Evolutionary conservation across 2,113 vertebrate genomes (phyloP), one percentile per base, ranked within the genome.

Genomic region (Meleagris gallopavo): DNA sequence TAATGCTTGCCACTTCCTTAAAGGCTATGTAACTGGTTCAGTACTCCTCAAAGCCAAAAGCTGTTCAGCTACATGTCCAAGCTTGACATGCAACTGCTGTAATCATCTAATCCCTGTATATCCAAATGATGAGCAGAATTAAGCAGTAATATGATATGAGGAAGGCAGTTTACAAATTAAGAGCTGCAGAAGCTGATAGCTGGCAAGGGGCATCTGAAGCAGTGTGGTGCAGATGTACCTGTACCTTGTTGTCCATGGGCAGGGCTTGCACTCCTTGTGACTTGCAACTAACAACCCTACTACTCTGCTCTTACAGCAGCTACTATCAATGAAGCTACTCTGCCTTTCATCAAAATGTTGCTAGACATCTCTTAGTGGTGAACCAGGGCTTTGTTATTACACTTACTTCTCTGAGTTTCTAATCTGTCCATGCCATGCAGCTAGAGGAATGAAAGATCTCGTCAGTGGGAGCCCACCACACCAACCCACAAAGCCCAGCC

Each of bases 51-150:
- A 14, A 88, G 40, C 17, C 41, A 64, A 7, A 83, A 69, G 41
- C 10, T 29, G 5, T 32, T 41, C 41, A 25, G 25, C 22, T 13
- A 4, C 15, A 4, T 3, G 2, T 48, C 62, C 2, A 1, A 61
- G 64, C 58, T 3, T 55, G 67, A 20, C 2, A 1, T 19, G n/a
- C 55, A 60, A 38, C 50, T 36, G 17, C 19, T 38, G 1, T 24
- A 36, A 34, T 82, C 60, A 13, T 64, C 45, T 55, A 41, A 79
- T 41, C 11, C 6, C 36, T 11, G 10, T 41, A 6, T 73, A 41
- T 50, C 46, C 71, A 74, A 22, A 86, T 50, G 64, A 24, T 50
- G 45, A 55, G 32, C 29, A 73, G 77, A 61, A 41, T 40, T 43
- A 32, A 90, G 11, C n/a, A 21, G 24, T 10, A 58, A 20, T 62